Base-by-base conservation (phyloP, 1,140 invertebrate species). In the Cotesia glomerata region DNA sequence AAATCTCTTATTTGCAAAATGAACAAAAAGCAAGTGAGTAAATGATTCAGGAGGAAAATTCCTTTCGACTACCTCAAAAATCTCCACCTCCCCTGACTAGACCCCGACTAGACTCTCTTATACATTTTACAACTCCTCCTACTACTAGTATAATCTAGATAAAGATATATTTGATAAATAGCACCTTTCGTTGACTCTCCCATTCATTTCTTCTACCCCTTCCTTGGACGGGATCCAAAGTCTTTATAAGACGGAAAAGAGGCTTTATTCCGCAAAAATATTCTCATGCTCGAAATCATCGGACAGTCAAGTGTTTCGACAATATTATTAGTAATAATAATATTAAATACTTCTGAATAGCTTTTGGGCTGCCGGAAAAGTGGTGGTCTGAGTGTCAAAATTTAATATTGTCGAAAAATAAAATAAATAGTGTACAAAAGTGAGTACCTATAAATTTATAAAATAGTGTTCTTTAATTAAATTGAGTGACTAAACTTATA, bases 161-260 rank as follows among this genome's bases (percentile, higher is more conserved):
- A 61, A 18, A 16, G 3, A 65, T 14, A 65, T 51, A 26, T 16
- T 11, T 2, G 5, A 32, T 63, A 0, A n/a, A 36, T 63, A n/a
- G n/a, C 39, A 14, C 16, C 63, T 26, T 26, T 49, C 36, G 14
- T 52, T 52, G 3, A 39, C n/a, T 65, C 35, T 49, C 63, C 16
- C 63, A n/a, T n/a, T 14, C 16, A 35, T 39, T 65, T 18, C 63
- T 39, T 36, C n/a, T 39, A 39, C 35, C 18, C 18, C 45, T 49
- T 39, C 36, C 39, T 16, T n/a, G 11, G 26, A 16, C 8, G 5
- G n/a, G 34, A 16, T 26, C 14, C 34, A 51, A 51, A 65, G 63
- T 65, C 63, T 65, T 65, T 65, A 65, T 65, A 65, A 65, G 63
- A 65, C 39, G 16, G 8, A 39, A 65, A 52, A 18, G 45, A 39